Base-by-base conservation (phyloP, 1,140 invertebrate species). In the Lerema accius region DNA sequence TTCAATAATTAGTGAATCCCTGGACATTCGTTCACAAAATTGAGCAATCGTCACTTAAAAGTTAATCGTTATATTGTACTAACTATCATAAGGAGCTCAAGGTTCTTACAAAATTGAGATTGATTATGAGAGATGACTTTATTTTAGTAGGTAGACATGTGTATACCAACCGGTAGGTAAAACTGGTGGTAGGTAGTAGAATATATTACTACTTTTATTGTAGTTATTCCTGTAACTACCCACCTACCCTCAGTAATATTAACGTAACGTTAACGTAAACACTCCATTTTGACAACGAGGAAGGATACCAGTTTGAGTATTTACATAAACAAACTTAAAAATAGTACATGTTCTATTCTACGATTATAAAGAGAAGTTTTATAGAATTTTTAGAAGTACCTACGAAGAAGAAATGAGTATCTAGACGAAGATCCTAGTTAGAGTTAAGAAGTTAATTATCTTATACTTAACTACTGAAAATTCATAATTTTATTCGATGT, bases 311-410 rank as follows among this genome's bases (percentile, higher is more conserved):
- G n/a, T n/a, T n/a, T n/a, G n/a, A n/a, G n/a, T n/a, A n/a, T n/a
- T n/a, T n/a, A n/a, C n/a, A 2, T 17, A 19, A 11, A 37, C 15
- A 39, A 39, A 55, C 15, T 55, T 39, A 11, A 55, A 37, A 55
- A 11, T 55, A 19, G 71, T 83, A 86, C 84, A 89, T 89, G 86
- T 89, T 89, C 86, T 87, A 89, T 89, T 87, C 84, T 89, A 85
- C 84, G 86, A 89, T 32, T 84, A 85, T 71, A 62, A 58, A 68
- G 15, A 55, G 26, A 67, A 73, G 35, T 64, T 67, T 56, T 61
- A 55, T 50, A 68, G 53, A 65, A 65, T 63, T 65, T 42, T 42
- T 62, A 75, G 71, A 80, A 80, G 68, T 72, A 51, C 71, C 23
- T 23, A 23, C 23, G 23, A 23, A 23, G 50, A 78, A 80, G 69